Percentiles rank a stretch among this genome's conserved stretches.
These are phyloP conservation scores for Troides aeacus DNA, from an alignment of 2,888 invertebrate genomes.

Conservation along the genomic window DNA sequence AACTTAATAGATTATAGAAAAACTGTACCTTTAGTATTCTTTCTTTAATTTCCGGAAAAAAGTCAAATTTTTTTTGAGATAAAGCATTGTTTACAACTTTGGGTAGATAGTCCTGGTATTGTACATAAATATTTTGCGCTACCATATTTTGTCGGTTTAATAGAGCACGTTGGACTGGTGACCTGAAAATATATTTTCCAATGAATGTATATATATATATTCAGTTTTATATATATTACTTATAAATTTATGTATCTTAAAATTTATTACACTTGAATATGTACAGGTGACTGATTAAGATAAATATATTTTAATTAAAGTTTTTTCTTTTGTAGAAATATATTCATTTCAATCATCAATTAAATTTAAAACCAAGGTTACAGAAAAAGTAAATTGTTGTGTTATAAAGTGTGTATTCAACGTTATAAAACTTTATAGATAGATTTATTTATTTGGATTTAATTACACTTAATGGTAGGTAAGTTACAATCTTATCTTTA, in stretches of 20 bases:
- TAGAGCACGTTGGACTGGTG: conserved; percentile 16
- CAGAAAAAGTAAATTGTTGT: too few relatives aligned
- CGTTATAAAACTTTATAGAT: background rate
- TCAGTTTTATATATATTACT: too few relatives aligned
- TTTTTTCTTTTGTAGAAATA: too few relatives aligned
- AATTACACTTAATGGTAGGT: background rate
- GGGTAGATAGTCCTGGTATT: conserved; percentile 18
- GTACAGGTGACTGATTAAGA: too few relatives aligned
- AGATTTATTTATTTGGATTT: too few relatives aligned
- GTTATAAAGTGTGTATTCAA: background rate
- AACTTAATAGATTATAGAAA: background rate
- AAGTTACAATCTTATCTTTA: background rate
- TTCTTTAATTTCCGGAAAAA: conserved; percentile 12
- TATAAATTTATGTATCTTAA: too few relatives aligned
- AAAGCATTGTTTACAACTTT: conserved; percentile 6
- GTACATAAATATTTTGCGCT: conserved; percentile 8
- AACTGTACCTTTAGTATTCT: conserved; percentile 6
- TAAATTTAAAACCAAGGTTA: too few relatives aligned
- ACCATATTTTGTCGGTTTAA: conserved; percentile 22
- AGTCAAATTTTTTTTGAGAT: conserved; percentile 9
- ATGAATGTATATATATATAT: background rate
- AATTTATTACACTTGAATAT: too few relatives aligned
- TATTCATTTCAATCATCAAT: too few relatives aligned
- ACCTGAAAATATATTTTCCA: conserved; percentile 9
- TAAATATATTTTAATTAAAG: too few relatives aligned